These are phyloP conservation scores for Drosophila hamatofila DNA, from an alignment of 2,888 invertebrate genomes.

Conservation along the genomic window DNA sequence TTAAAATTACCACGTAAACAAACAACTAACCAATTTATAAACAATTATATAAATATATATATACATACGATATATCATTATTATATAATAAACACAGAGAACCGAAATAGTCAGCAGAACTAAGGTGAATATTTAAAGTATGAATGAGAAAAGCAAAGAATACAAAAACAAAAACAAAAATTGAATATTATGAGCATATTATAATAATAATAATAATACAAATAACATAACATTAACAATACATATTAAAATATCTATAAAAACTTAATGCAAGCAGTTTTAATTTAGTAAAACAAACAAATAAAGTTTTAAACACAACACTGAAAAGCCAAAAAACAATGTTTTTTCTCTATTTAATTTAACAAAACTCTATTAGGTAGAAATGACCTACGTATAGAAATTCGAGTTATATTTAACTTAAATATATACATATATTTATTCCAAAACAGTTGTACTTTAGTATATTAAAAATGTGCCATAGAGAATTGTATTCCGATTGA, in stretches of 20 bases:
- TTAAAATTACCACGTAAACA: slow-evolving; percentile 65
- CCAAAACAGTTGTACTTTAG: too few relatives aligned
- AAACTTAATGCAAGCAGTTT: slow-evolving; percentile 64
- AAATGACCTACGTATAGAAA: neutral
- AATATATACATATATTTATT: neutral
- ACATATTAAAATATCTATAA: slow-evolving; percentile 59
- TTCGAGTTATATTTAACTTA: neutral
- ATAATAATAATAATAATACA: slow-evolving; percentile 21
- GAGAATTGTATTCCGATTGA: too few relatives aligned
- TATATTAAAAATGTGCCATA: too few relatives aligned
- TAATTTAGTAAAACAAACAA: slow-evolving; percentile 70
- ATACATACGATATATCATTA: slow-evolving; percentile 28
- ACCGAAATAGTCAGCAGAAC: slow-evolving; percentile 63
- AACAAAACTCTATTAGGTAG: neutral
- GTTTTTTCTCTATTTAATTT: neutral
- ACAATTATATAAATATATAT: slow-evolving; percentile 35
- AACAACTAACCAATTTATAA: slow-evolving; percentile 70
- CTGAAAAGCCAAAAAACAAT: slow-evolving; percentile 26
- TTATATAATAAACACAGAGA: slow-evolving; percentile 41
- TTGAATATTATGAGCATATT: slow-evolving; percentile 34
- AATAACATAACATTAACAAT: slow-evolving; percentile 34
- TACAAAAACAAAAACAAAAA: slow-evolving; percentile 15
- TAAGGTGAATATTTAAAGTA: slow-evolving; percentile 50
- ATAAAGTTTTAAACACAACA: slow-evolving; percentile 74
- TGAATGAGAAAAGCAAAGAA: slow-evolving; percentile 20